phyloP scores from a whole-genome alignment of 2,888 invertebrate species.

The Melanotus villosus region DNA sequence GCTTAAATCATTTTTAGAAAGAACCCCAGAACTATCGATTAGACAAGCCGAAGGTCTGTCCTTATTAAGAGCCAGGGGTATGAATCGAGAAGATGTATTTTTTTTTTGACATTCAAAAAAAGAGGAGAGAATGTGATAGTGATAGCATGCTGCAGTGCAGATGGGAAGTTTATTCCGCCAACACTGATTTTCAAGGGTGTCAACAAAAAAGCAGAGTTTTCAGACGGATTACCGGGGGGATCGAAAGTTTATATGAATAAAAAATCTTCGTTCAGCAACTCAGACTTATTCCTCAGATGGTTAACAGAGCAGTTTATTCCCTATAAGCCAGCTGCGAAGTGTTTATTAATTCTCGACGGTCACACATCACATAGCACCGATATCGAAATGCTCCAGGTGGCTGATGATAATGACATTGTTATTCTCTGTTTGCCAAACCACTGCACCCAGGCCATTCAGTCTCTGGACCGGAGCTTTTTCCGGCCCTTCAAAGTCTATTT shows the following conservation, averaged over 20 bases:
- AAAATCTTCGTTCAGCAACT: constrained; percentile 40
- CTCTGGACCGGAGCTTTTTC: constrained; percentile 48
- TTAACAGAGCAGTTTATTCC: constrained; percentile 40
- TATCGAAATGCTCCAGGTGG: constrained; percentile 51
- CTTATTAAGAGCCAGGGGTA: not conserved
- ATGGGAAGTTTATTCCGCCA: constrained; percentile 15
- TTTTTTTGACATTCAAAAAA: too few species aligned
- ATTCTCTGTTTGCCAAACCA: constrained; percentile 53
- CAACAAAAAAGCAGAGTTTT: constrained; percentile 19
- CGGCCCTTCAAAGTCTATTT: constrained; percentile 29
- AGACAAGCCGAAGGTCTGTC: constrained; percentile 28
- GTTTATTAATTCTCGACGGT: constrained; percentile 55
- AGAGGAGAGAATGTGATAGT: constrained; percentile 36
- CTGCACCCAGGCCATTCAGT: constrained; percentile 50
- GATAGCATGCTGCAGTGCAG: constrained; percentile 25
- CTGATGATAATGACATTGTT: constrained; percentile 52
- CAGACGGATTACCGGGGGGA: constrained; percentile 39
- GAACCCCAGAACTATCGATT: constrained; percentile 23
- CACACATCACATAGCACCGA: constrained; percentile 50
- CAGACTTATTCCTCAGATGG: constrained; percentile 43
- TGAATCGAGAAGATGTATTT: too few species aligned
- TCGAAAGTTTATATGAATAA: constrained; percentile 42
- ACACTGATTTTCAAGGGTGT: constrained; percentile 2
- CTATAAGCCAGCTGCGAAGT: constrained; percentile 35
- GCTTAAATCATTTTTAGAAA: constrained; percentile 18